Percentiles rank a stretch among this genome's conserved stretches.
These are phyloP conservation scores for Taurulus bubalis DNA, from an alignment of 2,113 vertebrate genomes.

Conservation along the genomic window DNA sequence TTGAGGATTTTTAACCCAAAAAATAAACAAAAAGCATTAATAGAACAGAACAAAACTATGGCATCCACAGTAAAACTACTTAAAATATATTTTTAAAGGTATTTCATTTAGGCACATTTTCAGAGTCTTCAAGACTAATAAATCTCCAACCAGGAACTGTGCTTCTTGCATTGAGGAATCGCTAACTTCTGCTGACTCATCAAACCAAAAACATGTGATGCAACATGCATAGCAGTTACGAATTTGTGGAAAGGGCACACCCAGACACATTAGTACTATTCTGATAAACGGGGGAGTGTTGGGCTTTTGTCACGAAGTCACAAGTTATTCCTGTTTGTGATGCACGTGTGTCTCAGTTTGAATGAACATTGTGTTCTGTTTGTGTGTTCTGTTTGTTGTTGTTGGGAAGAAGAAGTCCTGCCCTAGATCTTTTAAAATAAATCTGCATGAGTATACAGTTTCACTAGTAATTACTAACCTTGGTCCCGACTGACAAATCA, in stretches of 20 bases:
- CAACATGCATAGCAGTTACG: background rate
- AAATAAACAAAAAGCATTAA: background rate
- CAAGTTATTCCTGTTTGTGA: background rate
- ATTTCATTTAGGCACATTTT: background rate
- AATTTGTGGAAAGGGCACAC: background rate
- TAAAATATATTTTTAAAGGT: background rate
- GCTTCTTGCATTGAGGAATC: background rate
- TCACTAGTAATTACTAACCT: background rate
- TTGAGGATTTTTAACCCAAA: background rate
- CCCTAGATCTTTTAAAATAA: background rate
- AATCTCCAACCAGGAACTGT: too few species aligned
- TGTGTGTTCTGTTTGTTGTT: background rate
- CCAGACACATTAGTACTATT: background rate
- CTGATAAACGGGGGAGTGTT: background rate
- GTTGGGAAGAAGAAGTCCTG: background rate
- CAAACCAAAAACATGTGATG: background rate
- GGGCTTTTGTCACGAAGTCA: background rate
- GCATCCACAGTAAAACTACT: background rate
- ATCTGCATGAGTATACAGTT: background rate
- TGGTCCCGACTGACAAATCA: background rate
- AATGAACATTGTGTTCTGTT: background rate
- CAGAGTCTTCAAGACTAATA: background rate
- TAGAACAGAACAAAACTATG: background rate
- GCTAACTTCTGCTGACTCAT: background rate
- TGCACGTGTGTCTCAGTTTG: background rate